Base-by-base conservation (phyloP, 2,888 invertebrate species). In the Crepidodera aurea region DNA sequence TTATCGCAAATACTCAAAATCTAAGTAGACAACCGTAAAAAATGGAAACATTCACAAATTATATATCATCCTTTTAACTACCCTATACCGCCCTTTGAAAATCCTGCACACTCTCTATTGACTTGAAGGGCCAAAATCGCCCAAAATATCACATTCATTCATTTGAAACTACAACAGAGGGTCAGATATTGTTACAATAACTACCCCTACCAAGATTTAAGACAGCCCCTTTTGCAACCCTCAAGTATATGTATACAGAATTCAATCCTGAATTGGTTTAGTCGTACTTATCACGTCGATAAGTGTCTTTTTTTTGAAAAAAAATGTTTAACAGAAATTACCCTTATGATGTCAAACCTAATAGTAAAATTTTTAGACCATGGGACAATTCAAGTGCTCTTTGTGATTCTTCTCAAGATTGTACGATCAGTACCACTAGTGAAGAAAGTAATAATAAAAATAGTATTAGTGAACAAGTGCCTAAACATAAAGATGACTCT, bases 401-500 rank as follows among this genome's bases (percentile, higher is more conserved):
- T 5, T 61, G 65, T 25, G 67, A 75, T 51, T 67, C 83, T 67
- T 61, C 69, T 6, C 86, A 87, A 79, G 86, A 87, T 63, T 82
- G 82, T 0, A 86, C 86, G 0, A 82, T 86, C 0, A 85, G 87
- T 0, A 86, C 87, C 0, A 86, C 85, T 0, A 73, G 74, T 32
- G 73, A 74, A 25, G 69, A 69, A 6, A 37, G 8, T 46, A 46
- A 12, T 13, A 44, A 13, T 8, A 13, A 22, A 34, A 25, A 13
- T 13, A 29, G 32, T 44, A 25, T 39, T 13, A 56, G 29, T 40
- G 50, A 51, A 37, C 51, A 34, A 32, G 51, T 44, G 15, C 32
- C 29, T 16, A 37, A 54, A 48, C 6, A 56, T n/a, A 22, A 12
- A 48, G 34, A 25, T 1, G 57, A 59, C 6, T 1, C 19, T 12